A percentile compares a stretch with the other conserved stretches of the same genome.
These are phyloP conservation scores for Taenioides sp. DNA, from an alignment of 2,797 vertebrate genomes.

Conservation along the genomic window DNA sequence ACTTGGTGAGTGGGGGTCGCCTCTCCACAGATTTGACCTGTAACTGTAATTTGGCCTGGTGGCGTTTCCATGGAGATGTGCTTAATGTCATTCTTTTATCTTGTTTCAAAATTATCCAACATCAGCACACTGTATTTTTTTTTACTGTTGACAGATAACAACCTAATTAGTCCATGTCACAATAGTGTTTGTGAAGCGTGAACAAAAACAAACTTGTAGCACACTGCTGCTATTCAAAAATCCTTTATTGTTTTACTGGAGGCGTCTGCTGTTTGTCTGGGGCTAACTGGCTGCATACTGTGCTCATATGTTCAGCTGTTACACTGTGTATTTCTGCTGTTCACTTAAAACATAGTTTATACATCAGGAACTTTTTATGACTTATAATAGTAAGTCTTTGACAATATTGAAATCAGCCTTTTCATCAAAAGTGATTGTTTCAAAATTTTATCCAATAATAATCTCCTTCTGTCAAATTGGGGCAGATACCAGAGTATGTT, in stretches of 20 bases:
- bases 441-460: too few relatives aligned
- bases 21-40: too few relatives aligned
- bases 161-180: background rate
- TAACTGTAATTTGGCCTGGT: too few relatives aligned
- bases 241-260: constrained; percentile 44
- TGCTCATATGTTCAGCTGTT: constrained; percentile 43
- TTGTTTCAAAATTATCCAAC: background rate
- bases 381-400: too few relatives aligned
- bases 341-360: background rate
- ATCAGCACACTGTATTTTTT: background rate
- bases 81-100: background rate
- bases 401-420: too few relatives aligned
- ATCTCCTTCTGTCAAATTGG: too few relatives aligned
- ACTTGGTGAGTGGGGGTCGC: too few relatives aligned
- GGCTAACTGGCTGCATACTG: constrained; percentile 17
- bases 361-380: too few relatives aligned
- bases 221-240: constrained; percentile 23
- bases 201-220: background rate
- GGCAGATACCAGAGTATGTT: too few relatives aligned
- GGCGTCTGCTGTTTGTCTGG: background rate
- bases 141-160: background rate
- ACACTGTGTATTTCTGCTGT: constrained; percentile 28
- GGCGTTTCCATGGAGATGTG: too few relatives aligned
- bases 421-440: background rate
- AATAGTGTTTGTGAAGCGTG: background rate